These are phyloP conservation scores for Tiliacea citrago DNA, from an alignment of 2,888 invertebrate species.

Conservation along the genomic window DNA sequence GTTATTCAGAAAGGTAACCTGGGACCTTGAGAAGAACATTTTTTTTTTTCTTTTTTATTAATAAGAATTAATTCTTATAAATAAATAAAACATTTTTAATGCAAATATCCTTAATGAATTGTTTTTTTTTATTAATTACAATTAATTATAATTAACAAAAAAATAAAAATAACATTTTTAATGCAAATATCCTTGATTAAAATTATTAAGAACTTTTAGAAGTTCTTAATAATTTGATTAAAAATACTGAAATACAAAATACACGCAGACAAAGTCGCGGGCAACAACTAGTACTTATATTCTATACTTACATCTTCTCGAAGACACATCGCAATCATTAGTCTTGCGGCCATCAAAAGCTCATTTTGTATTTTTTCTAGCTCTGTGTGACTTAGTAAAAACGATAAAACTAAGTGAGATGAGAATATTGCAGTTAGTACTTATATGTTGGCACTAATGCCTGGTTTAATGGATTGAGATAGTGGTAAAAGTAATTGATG, in stretches of 20 bases:
- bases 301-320: conserved; percentile 7
- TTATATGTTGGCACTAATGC: conserved; percentile 22
- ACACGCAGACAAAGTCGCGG: background rate
- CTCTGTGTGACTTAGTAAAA: conserved; percentile 42
- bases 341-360: conserved; percentile 65
- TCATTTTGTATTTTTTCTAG: conserved; percentile 65
- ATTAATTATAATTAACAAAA: no score
- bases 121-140: no score
- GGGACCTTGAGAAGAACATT: no score
- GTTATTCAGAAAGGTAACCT: no score
- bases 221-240: no score
- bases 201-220: no score
- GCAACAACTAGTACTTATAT: background rate
- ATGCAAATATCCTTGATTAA: no score
- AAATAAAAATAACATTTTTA: no score
- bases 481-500: conserved; percentile 10
- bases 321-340: conserved; percentile 64
- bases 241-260: background rate
- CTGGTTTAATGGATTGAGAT: conserved; percentile 28
- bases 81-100: no score
- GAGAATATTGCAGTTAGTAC: conserved; percentile 36
- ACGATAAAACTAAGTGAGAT: conserved; percentile 55
- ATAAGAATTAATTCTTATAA: no score
- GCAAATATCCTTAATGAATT: no score
- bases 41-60: no score